phyloP scores from a whole-genome alignment of 1,140 invertebrate species.

The Nasonia vitripennis region DNA sequence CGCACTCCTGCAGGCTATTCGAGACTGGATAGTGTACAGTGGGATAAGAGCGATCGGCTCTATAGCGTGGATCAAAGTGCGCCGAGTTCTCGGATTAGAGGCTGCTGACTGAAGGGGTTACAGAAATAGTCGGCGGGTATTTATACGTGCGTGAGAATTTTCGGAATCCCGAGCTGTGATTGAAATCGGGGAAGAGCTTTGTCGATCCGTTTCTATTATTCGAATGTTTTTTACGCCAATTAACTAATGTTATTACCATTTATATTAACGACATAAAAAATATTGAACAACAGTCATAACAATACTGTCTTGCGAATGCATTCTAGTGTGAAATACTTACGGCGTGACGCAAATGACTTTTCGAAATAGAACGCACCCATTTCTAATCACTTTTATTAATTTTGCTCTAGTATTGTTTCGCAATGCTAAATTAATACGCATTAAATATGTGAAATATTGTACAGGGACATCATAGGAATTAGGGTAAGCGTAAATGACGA shows the following conservation, averaged over 20 bases:
- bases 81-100: not conserved
- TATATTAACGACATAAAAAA: too few relatives aligned
- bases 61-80: not conserved
- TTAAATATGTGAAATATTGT: too few relatives aligned
- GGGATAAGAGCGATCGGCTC: not conserved
- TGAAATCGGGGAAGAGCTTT: not conserved
- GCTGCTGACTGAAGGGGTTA: not conserved
- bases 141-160: not conserved
- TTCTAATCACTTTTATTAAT: constrained; percentile 4
- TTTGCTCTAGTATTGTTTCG: not conserved
- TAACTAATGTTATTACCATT: not conserved
- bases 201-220: too few relatives aligned
- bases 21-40: too few relatives aligned
- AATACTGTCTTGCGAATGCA: too few relatives aligned
- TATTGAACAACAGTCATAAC: too few relatives aligned
- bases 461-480: not conserved
- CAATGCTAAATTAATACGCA: not conserved
- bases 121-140: not conserved
- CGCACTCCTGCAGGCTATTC: not conserved
- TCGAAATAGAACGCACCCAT: not conserved
- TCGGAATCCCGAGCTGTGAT: not conserved
- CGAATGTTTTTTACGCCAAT: too few relatives aligned
- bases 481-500: not conserved
- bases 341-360: not conserved
- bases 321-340: not conserved